Evolutionary conservation across 2,888 invertebrate species (phyloP), one percentile per base, ranked within the genome.

Genomic region (Nipponacmea schrenckii): DNA sequence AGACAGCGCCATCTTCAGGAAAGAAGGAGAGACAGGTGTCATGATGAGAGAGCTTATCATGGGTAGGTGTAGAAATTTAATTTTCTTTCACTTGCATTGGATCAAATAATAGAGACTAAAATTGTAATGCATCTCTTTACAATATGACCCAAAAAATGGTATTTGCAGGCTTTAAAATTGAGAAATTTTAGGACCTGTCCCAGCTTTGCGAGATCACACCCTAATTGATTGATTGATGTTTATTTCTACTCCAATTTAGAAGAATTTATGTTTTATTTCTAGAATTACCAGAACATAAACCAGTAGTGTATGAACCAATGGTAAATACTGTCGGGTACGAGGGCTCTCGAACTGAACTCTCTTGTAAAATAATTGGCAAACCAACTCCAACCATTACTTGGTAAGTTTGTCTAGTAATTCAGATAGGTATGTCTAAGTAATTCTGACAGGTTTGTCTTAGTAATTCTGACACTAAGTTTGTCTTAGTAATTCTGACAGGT

Each of bases 281-380:
- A 87, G 88, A 88, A 81, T 76, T 87, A 73, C 86, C 87, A 50
- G 87, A 87, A 75, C 83, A 84, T 75, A 83, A 84, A 84, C 96
- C 96, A 67, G 92, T 93, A 80, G 92, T 96, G 75, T 92, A 94
- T 77, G 86, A 87, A 74, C 85, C 86, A 71, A 93, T 94, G 83
- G 93, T 94, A n/a, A 94, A 95, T 87, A 93, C 87, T 45, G 84
- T 86, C 65, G 85, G 85, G 26, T 85, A 79, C 69, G 87, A 86
- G 69, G 88, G 87, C 1, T 84, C 85, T 56, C 80, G 82, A 24
- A 83, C 83, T 8, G 80, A 86, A 62, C 79, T 89, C 74, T 82
- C 86, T 66, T 89, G 88, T 74, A 86, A 85, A 74, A 83, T 88
- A 72, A 81, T 82, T 56, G 88, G 87, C 64, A 85, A 88, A 77